A percentile compares a stretch with the other conserved stretches of the same genome.
Conservation (phyloP, 1,140 invertebrate species). For the Phymastichus coffea region DNA sequence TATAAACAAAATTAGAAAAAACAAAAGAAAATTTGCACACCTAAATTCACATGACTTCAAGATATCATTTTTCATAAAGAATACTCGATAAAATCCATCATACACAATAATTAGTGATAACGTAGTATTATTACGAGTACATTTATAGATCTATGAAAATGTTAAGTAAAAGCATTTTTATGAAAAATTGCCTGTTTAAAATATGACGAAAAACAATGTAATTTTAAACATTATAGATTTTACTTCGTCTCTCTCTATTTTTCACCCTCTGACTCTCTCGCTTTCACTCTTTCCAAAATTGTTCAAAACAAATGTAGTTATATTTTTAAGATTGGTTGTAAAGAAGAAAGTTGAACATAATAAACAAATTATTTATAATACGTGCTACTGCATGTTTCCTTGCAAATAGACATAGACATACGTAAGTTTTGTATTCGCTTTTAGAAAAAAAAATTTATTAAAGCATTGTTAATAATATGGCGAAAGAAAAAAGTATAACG, state of each 20-base stretch:
- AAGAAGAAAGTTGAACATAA: constrained; percentile 8
- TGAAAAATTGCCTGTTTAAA: constrained; percentile 32
- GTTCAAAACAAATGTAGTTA: not conserved
- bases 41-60: constrained; percentile 29
- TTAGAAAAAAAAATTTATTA: constrained; percentile 23
- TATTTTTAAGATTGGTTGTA: constrained; percentile 22
- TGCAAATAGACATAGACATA: not conserved
- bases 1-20: constrained; percentile 3
- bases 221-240: constrained; percentile 17
- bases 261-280: too few relatives aligned
- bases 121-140: constrained; percentile 38
- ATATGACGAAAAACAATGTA: constrained; percentile 26
- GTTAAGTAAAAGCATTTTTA: constrained; percentile 43
- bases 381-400: not conserved
- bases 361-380: not conserved
- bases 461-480: constrained; percentile 17
- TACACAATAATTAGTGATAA: constrained; percentile 46
- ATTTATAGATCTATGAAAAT: constrained; percentile 40
- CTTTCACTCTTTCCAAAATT: constrained; percentile 5
- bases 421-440: constrained; percentile 17
- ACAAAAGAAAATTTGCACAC: too few relatives aligned
- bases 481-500: not conserved
- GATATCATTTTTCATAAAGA: constrained; percentile 40
- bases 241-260: constrained; percentile 22
- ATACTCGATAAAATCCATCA: constrained; percentile 34